These are phyloP conservation scores for Perdita meconis DNA, from an alignment of 2,888 invertebrate genomes.

Conservation along the genomic window DNA sequence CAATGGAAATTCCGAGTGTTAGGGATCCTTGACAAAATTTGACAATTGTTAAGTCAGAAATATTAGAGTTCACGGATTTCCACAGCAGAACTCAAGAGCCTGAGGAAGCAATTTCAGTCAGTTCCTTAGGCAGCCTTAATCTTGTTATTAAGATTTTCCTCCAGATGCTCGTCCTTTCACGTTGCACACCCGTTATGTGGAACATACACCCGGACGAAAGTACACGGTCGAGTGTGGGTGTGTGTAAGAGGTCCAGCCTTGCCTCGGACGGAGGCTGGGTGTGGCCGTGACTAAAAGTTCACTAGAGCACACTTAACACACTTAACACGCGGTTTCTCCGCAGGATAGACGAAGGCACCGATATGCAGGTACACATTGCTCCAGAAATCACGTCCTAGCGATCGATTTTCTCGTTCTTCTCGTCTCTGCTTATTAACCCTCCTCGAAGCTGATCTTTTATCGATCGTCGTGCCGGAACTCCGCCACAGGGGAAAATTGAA, in stretches of 20 bases:
- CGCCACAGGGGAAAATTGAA: too few species aligned
- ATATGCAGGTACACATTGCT: conserved; percentile 50
- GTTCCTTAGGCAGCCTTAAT: conserved; percentile 1
- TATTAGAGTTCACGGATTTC: not conserved
- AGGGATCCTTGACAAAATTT: not conserved
- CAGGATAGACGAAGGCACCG: conserved; percentile 41
- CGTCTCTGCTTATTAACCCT: conserved; percentile 8
- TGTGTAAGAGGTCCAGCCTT: conserved; percentile 81
- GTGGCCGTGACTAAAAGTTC: conserved; percentile 84
- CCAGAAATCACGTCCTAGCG: conserved; percentile 29
- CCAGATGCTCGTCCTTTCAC: conserved; percentile 1
- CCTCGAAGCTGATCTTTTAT: not conserved
- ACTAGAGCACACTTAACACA: conserved; percentile 82
- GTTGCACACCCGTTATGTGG: conserved; percentile 68
- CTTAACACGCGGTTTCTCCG: conserved; percentile 70
- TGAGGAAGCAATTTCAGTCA: not conserved
- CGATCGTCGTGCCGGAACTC: not conserved
- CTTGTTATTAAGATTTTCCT: conserved; percentile 1
- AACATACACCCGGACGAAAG: conserved; percentile 69
- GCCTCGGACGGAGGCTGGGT: conserved; percentile 81
- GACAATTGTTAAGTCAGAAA: not conserved
- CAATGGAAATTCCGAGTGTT: too few species aligned
- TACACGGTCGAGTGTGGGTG: conserved; percentile 76
- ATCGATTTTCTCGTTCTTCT: conserved; percentile 8
- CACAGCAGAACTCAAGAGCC: not conserved